A percentile compares a stretch with the other conserved stretches of the same genome.
phyloP scores from a whole-genome alignment of 2,797 vertebrate genomes.

The Sebastiscus tertius region DNA sequence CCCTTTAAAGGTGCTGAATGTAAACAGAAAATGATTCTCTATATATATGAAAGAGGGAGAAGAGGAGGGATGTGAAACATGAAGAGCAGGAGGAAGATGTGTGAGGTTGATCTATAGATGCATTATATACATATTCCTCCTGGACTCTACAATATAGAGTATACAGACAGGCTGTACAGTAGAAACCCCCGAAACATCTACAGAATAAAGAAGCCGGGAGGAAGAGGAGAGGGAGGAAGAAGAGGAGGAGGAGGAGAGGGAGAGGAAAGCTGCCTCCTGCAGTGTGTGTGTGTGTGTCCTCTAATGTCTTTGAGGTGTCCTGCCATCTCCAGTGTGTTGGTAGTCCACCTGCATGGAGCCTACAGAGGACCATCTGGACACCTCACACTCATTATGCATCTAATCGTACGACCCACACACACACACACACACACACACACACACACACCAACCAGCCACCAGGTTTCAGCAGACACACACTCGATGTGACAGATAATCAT shows the following conservation, averaged over 20 bases:
- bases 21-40: not conserved
- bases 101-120: not conserved
- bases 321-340: constrained; percentile 15
- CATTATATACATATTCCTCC: not conserved
- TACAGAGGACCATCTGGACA: constrained; percentile 52
- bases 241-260: not conserved
- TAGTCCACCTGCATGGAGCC: constrained; percentile 27
- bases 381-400: constrained; percentile 1
- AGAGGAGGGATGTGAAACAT: not conserved
- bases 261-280: not conserved
- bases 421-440: not conserved
- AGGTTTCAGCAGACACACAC: not conserved
- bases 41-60: not conserved
- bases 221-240: not conserved
- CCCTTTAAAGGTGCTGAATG: too few relatives aligned
- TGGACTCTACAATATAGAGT: not conserved
- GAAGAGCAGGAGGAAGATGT: not conserved
- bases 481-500: not conserved
- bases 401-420: not conserved
- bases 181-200: not conserved
- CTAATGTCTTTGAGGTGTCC: constrained; percentile 38
- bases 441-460: not conserved
- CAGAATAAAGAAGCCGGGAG: not conserved
- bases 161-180: not conserved
- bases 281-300: constrained; percentile 18